phyloP scores from a whole-genome alignment of 2,888 invertebrate species.

The Chloroclysta siterata region DNA sequence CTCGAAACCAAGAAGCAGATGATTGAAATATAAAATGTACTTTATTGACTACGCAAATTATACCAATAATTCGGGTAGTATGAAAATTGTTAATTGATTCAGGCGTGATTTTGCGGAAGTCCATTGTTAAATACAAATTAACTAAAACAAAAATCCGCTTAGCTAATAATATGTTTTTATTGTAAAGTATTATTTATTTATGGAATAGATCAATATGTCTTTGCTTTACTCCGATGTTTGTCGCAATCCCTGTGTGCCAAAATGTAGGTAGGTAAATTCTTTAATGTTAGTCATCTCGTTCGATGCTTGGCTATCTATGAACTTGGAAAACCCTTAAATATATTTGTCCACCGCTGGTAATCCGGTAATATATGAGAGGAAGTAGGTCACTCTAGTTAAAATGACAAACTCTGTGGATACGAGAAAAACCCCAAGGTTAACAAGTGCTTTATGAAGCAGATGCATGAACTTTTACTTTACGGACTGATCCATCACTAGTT shows the following conservation, averaged over 20 bases:
- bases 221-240: too few relatives aligned
- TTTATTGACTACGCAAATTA: too few relatives aligned
- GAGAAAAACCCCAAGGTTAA: slow-evolving; percentile 9
- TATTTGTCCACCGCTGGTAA: not conserved
- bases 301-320: not conserved
- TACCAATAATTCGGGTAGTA: too few relatives aligned
- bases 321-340: not conserved
- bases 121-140: too few relatives aligned
- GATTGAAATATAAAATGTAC: not conserved
- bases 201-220: too few relatives aligned
- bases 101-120: too few relatives aligned
- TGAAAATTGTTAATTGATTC: too few relatives aligned
- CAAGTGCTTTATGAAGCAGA: slow-evolving; percentile 14
- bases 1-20: not conserved
- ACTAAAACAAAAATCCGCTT: too few relatives aligned
- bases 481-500: slow-evolving; percentile 12
- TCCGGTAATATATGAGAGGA: not conserved
- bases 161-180: too few relatives aligned
- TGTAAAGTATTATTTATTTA: too few relatives aligned
- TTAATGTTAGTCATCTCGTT: not conserved
- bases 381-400: slow-evolving; percentile 1
- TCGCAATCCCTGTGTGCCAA: too few relatives aligned
- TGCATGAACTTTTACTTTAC: slow-evolving; percentile 18
- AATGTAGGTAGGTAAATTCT: not conserved
- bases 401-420: not conserved